Conservation (phyloP, 2,113 vertebrate species). For the Onychostruthus taczanowskii region DNA sequence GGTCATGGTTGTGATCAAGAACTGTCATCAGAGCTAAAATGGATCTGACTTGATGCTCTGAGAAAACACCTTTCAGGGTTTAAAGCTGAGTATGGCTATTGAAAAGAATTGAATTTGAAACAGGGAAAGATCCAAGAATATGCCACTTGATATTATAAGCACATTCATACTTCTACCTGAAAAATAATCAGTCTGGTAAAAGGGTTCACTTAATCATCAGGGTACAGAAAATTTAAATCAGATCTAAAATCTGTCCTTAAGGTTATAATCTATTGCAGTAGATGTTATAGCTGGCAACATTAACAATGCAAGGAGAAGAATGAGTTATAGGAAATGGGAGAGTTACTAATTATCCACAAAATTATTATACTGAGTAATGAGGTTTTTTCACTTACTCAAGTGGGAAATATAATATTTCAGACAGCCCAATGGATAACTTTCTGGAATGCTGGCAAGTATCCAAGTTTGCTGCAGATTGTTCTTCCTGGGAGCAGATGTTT, state of each 20-base stretch:
- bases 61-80: neutral
- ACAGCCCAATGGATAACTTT: neutral
- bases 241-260: neutral
- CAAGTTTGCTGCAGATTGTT: neutral
- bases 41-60: neutral
- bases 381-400: neutral
- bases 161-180: neutral
- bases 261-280: neutral
- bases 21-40: neutral
- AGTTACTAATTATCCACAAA: slow-evolving; percentile 35
- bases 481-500: slow-evolving; percentile 17
- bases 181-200: neutral
- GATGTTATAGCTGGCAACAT: neutral
- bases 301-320: neutral
- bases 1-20: neutral
- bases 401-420: slow-evolving; percentile 16
- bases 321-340: neutral
- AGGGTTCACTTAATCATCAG: neutral
- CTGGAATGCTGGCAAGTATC: neutral
- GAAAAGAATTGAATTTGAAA: neutral
- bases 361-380: slow-evolving; percentile 37
- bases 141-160: neutral
- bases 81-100: neutral
- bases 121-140: neutral
- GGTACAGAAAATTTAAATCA: neutral